These are phyloP conservation scores for Sialia sialis DNA, from an alignment of 2,113 vertebrate genomes.

Conservation along the genomic window DNA sequence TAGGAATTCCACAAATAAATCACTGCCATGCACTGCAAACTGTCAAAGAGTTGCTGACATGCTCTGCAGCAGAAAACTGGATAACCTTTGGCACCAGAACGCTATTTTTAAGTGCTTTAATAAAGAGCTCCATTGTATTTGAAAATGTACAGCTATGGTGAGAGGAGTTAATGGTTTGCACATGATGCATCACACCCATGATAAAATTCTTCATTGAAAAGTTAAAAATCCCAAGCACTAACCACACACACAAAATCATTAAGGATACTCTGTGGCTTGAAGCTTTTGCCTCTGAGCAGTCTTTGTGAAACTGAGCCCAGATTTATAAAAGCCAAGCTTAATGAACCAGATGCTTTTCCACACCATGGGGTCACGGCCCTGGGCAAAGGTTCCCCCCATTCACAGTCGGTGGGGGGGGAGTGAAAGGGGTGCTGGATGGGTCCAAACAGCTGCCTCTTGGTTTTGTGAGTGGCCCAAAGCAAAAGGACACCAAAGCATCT, in stretches of 20 bases:
- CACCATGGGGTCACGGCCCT: background rate
- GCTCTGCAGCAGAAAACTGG: background rate
- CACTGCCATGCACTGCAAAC: background rate
- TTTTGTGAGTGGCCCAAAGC: background rate
- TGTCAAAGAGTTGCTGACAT: background rate
- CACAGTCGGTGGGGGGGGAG: background rate
- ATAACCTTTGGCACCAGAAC: background rate
- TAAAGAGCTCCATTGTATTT: background rate
- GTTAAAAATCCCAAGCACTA: conserved; percentile 14
- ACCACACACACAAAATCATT: background rate
- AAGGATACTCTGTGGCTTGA: background rate
- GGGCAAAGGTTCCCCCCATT: background rate
- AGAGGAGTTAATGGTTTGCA: conserved; percentile 21
- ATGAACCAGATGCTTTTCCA: background rate
- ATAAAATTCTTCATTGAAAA: conserved; percentile 1
- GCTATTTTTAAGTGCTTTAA: conserved; percentile 15
- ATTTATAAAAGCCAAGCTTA: background rate
- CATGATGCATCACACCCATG: conserved; percentile 1
- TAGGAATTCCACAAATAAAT: conserved; percentile 39
- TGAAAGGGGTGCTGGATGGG: background rate
- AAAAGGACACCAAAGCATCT: background rate
- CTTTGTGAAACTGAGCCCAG: background rate
- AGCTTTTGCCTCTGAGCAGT: background rate
- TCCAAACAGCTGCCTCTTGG: background rate
- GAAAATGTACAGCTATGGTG: background rate